Evolutionary conservation across 2,797 vertebrate species (phyloP), one percentile per base, ranked within the genome.

Genomic region (Nannoperca obscura): DNA sequence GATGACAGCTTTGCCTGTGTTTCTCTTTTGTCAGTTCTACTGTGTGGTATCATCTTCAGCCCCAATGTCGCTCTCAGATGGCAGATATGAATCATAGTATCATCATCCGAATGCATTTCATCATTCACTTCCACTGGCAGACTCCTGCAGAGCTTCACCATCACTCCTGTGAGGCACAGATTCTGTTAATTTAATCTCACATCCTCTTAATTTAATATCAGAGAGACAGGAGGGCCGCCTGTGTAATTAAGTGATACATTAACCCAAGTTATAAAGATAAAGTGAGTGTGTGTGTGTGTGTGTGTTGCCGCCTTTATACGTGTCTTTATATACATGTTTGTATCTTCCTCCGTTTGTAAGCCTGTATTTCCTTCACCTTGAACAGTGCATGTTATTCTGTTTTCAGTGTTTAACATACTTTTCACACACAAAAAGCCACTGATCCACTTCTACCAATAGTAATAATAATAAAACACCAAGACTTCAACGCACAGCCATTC

Each of bases 171-270:
- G 83, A 83, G 81, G 61, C 78, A 47, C 10, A 58, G 55, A 81
- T 61, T 81, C 42, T 46, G 63, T 70, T 86, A 46, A 86, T 89
- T 84, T 82, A 71, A 86, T 89, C 76, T 76, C 61, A 64, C 57
- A 65, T 83, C 76, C 70, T 46, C 61, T 83, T 87, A 67, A 86
- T 89, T 87, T 82, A 84, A 89, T 84, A 75, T 83, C 44, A 59
- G 53, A 17, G 74, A 83, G 65, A 74, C 68, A 59, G 55, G 30
- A 72, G 52, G 63, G 67, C 34, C 49, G 64, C 66, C 71, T 59
- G 65, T 82, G 82, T 88, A 85, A 87, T 86, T 81, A 84, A 83
- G 61, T 65, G 76, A 88, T 76, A 65, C 80, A 88, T 83, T 79
- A 82, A 79, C 22, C 55, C 17, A 67, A 53, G 50, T 82, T 68